Conservation (phyloP, 64 coral and sea anemone species). For the Exaiptasia diaphana region DNA sequence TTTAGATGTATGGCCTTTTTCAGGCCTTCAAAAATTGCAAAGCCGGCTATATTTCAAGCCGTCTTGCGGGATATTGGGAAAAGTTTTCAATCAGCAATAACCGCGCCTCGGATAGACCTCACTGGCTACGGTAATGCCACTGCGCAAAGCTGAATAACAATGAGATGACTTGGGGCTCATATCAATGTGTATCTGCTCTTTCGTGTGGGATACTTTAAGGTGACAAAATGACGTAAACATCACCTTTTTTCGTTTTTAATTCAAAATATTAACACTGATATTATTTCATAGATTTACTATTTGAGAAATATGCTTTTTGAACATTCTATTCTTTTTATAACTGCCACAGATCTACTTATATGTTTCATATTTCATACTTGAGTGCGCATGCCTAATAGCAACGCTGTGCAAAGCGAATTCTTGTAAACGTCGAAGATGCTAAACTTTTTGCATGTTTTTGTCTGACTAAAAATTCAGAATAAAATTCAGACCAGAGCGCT, state of each 20-base stretch:
- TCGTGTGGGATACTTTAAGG: neutral
- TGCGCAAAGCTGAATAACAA: constrained; percentile 70
- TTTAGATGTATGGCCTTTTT: neutral
- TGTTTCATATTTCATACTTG: too few species aligned
- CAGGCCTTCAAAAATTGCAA: constrained; percentile 87
- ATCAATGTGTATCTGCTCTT: neutral
- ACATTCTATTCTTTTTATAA: too few species aligned
- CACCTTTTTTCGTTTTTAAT: neutral
- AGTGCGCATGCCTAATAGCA: too few species aligned
- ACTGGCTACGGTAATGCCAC: constrained; percentile 90
- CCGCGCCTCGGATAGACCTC: constrained; percentile 86
- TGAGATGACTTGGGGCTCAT: neutral
- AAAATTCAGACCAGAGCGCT: too few species aligned
- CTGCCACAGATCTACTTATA: too few species aligned
- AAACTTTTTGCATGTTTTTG: too few species aligned
- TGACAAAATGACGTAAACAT: neutral
- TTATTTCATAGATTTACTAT: too few species aligned
- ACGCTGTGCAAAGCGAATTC: too few species aligned
- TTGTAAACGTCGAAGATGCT: too few species aligned
- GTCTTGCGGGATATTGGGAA: constrained; percentile 96
- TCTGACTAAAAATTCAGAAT: too few species aligned
- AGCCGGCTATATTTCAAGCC: constrained; percentile 85
- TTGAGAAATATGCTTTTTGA: too few species aligned
- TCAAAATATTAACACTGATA: too few species aligned
- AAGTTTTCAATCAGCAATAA: constrained; percentile 99